Evolutionary conservation across 2,797 vertebrate species (phyloP).

Genomic region (Platalea minor): DNA sequence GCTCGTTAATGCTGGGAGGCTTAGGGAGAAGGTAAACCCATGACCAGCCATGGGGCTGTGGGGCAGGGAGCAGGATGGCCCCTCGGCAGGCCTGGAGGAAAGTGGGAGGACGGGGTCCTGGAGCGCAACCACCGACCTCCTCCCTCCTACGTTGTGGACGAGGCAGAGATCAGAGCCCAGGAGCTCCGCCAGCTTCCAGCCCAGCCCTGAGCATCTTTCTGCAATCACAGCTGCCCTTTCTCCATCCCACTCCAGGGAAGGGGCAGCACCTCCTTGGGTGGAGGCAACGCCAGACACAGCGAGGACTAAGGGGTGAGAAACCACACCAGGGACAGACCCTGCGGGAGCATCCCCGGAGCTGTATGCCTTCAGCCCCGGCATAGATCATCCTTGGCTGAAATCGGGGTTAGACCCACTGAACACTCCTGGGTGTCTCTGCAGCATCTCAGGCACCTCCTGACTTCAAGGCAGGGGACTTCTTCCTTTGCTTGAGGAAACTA

Average conservation of each 20-base stretch:
- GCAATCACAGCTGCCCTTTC: rapidly evolving
- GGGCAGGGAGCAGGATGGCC: background rate
- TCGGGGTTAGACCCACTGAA: background rate
- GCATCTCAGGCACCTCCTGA: background rate
- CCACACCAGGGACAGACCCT: background rate
- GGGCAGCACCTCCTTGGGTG: background rate
- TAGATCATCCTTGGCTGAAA: background rate
- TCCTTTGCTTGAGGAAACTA: background rate
- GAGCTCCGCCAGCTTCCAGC: rapidly evolving
- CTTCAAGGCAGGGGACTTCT: background rate
- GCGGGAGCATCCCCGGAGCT: too few relatives aligned
- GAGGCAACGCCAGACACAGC: background rate
- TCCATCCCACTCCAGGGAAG: background rate
- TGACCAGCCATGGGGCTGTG: rapidly evolving
- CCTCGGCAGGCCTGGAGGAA: background rate
- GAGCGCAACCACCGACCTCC: rapidly evolving
- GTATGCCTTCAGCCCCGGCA: background rate
- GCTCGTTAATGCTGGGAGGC: background rate
- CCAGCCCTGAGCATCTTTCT: background rate
- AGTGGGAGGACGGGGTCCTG: rapidly evolving
- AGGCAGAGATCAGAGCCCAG: background rate
- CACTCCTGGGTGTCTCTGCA: background rate
- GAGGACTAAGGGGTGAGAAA: background rate
- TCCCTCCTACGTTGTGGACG: rapidly evolving
- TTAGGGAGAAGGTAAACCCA: background rate